Percentiles rank a stretch among this genome's conserved stretches.
Conservation (phyloP, 2,888 invertebrate species). For the Pherbina coryleti region DNA sequence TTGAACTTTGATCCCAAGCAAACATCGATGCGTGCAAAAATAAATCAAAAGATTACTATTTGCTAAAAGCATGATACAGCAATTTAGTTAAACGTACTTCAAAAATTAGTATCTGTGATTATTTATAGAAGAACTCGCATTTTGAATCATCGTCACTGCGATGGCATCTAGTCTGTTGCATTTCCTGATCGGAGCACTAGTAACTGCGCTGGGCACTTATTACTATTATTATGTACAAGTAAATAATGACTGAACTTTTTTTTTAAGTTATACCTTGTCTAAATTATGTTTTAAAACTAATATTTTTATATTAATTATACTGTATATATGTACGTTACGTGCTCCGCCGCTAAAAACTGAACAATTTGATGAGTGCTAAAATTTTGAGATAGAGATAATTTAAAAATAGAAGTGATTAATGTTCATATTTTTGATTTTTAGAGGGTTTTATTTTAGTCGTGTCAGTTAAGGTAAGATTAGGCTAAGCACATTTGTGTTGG, state of each 20-base stretch:
- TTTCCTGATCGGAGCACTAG: slow-evolving; percentile 62
- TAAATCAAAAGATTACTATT: background rate
- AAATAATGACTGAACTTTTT: slow-evolving; percentile 51
- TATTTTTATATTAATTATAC: background rate
- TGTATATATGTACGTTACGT: background rate
- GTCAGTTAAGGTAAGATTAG: too few relatives aligned
- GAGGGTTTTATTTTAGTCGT: too few relatives aligned
- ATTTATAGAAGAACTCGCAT: background rate
- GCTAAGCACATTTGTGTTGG: too few relatives aligned
- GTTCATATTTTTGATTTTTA: background rate
- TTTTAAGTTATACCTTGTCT: background rate
- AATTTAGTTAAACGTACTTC: background rate
- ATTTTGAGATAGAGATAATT: background rate
- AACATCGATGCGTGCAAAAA: background rate
- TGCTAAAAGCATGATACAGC: background rate
- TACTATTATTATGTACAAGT: slow-evolving; percentile 64
- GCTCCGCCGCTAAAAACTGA: background rate
- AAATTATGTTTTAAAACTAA: background rate
- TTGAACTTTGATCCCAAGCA: slow-evolving; percentile 7
- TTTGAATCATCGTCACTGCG: background rate
- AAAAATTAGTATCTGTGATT: background rate
- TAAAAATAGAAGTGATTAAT: background rate
- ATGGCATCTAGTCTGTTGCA: slow-evolving; percentile 52
- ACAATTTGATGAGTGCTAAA: too few relatives aligned
- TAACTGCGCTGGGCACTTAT: slow-evolving; percentile 63